Conservation (phyloP, 2,113 vertebrate genomes). For the Dendropsophus ebraccatus region DNA sequence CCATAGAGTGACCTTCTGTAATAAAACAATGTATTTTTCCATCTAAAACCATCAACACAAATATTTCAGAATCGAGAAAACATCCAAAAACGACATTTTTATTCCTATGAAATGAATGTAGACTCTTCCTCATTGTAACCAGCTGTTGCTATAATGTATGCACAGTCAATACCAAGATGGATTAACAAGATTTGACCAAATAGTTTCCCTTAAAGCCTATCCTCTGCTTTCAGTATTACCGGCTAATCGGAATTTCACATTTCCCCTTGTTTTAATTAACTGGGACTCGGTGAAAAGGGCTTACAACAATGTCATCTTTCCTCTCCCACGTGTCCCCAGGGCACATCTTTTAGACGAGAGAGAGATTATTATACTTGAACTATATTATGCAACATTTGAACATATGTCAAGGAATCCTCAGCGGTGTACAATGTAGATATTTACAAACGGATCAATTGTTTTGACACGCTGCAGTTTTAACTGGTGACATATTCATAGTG, state of each 20-base stretch:
- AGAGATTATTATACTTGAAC: slow-evolving; percentile 35
- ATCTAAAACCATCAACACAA: no score
- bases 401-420: slow-evolving; percentile 22
- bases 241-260: slow-evolving; percentile 29
- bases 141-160: slow-evolving; percentile 12
- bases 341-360: slow-evolving; percentile 15
- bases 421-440: slow-evolving; percentile 20
- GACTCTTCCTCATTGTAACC: not conserved
- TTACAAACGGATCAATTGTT: slow-evolving; percentile 20
- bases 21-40: no score
- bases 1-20: no score
- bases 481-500: slow-evolving; percentile 5
- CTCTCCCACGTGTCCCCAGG: not conserved
- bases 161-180: slow-evolving; percentile 29
- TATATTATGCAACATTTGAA: slow-evolving; percentile 33
- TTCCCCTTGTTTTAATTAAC: slow-evolving; percentile 42
- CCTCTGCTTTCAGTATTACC: slow-evolving; percentile 11
- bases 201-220: slow-evolving; percentile 9
- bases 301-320: slow-evolving; percentile 28
- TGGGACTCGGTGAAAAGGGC: slow-evolving; percentile 21
- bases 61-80: not conserved
- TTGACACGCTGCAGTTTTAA: not conserved
- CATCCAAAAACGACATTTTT: no score
- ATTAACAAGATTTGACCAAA: slow-evolving; percentile 42
- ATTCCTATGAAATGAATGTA: not conserved